Conservation (phyloP, 2,888 invertebrate species). For the Metacarcinus magister region DNA sequence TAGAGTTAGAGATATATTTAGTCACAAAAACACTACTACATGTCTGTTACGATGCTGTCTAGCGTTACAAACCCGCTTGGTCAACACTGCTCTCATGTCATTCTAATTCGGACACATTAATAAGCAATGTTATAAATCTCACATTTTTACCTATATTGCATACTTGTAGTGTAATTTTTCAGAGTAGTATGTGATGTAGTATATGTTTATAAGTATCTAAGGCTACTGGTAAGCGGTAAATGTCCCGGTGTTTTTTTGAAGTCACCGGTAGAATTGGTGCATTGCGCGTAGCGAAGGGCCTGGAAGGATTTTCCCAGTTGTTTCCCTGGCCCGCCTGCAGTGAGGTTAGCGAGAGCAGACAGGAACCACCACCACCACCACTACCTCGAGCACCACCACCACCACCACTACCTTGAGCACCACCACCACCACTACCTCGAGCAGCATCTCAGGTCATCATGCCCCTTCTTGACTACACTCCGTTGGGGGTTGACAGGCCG, state of each 20-base stretch:
- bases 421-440: neutral
- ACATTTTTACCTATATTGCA: neutral
- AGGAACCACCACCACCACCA: neutral
- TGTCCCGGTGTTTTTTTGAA: neutral
- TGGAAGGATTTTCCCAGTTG: conserved; percentile 34
- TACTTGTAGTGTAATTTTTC: neutral
- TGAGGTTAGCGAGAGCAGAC: neutral
- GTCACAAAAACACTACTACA: neutral
- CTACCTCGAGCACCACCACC: neutral
- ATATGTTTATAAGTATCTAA: neutral
- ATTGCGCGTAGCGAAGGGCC: conserved; percentile 43
- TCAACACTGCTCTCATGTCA: neutral
- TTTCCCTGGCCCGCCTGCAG: conserved; percentile 52
- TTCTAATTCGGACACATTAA: neutral
- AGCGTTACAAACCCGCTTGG: neutral
- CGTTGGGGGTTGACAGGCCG: neutral
- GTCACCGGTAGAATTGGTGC: conserved; percentile 6
- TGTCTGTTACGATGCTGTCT: neutral
- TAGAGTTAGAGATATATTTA: too few species aligned
- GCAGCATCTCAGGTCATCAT: conserved; percentile 52
- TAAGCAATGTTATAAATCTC: neutral
- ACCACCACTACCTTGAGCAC: neutral
- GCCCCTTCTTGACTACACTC: conserved; percentile 39
- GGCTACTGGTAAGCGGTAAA: neutral
- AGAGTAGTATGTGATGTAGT: neutral